Evolutionary conservation across 2,113 vertebrate species (phyloP).

Genomic region (Pungitius pungitius): DNA sequence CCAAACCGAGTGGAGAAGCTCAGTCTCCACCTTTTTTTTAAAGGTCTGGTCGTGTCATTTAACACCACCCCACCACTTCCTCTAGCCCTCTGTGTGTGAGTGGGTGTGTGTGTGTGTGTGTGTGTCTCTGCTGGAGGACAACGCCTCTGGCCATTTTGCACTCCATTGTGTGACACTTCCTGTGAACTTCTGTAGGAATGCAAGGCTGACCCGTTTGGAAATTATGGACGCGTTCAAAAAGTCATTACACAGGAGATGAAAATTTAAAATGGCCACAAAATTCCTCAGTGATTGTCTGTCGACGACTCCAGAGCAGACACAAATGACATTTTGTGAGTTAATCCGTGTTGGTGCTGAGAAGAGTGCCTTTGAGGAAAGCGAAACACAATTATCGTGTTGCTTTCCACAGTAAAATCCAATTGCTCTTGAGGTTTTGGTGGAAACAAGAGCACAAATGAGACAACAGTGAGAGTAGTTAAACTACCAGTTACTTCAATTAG

Average conservation of each 20-base stretch:
- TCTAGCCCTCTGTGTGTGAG: constrained; percentile 45
- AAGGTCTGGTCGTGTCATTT: constrained; percentile 69
- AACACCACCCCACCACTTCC: constrained; percentile 75
- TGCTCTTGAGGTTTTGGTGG: constrained; percentile 61
- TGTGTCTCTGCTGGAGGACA: constrained; percentile 54
- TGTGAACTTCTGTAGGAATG: constrained; percentile 77
- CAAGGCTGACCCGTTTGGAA: constrained; percentile 63
- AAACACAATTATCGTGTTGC: constrained; percentile 50
- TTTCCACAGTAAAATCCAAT: constrained; percentile 45
- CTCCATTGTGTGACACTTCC: constrained; percentile 76
- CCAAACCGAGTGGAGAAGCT: constrained; percentile 44
- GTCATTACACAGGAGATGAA: constrained; percentile 60
- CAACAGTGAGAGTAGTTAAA: constrained; percentile 59
- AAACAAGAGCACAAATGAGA: constrained; percentile 62
- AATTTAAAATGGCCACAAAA: constrained; percentile 57
- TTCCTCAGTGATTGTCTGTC: constrained; percentile 32
- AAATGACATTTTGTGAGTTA: constrained; percentile 24
- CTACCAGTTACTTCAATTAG: constrained; percentile 67
- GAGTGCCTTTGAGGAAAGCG: constrained; percentile 17
- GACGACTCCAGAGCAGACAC: constrained; percentile 24
- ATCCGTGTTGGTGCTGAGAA: constrained; percentile 33
- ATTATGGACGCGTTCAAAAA: constrained; percentile 63
- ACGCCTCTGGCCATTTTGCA: constrained; percentile 74
- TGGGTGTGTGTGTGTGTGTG: constrained; percentile 28
- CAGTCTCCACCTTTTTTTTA: constrained; percentile 64